Evolutionary conservation across 2,888 invertebrate genomes (phyloP).

Genomic region (Sturmia bella): DNA sequence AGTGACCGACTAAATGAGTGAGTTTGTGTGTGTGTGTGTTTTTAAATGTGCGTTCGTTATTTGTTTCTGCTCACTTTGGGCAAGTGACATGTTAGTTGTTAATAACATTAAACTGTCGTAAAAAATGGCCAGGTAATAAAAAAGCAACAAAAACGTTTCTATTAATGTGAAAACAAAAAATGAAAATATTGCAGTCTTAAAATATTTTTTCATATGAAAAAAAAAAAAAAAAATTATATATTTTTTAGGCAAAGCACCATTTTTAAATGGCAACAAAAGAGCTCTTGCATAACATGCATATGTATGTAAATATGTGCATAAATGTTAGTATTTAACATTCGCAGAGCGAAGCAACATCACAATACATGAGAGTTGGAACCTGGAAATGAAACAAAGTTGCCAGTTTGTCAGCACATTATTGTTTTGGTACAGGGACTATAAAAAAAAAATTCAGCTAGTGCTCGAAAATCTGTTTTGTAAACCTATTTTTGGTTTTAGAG

Average conservation of each 20-base stretch:
- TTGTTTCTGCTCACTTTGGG: conserved; percentile 18
- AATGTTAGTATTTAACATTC: background rate
- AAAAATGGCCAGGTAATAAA: conserved; percentile 40
- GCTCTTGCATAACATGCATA: background rate
- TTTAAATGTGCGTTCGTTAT: conserved; percentile 1
- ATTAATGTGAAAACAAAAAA: conserved; percentile 1
- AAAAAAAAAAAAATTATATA: background rate
- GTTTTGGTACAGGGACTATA: no score
- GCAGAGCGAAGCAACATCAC: background rate
- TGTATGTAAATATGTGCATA: no score
- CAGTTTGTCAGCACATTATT: background rate
- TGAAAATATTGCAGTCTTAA: conserved; percentile 4
- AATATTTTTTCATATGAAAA: conserved; percentile 5
- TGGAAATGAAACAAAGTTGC: conserved; percentile 12
- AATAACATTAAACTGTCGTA: conserved; percentile 54
- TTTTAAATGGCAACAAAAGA: conserved; percentile 3
- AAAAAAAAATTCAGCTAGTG: background rate
- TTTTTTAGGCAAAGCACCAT: conserved; percentile 4
- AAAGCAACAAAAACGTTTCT: background rate
- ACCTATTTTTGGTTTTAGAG: no score
- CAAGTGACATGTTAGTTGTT: conserved; percentile 55
- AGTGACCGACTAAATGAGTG: no score
- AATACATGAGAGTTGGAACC: background rate
- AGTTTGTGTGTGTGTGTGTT: background rate
- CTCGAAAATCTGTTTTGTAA: no score